Conservation (phyloP, 2,797 vertebrate species). For the Helicolenus hilgendorfi region DNA sequence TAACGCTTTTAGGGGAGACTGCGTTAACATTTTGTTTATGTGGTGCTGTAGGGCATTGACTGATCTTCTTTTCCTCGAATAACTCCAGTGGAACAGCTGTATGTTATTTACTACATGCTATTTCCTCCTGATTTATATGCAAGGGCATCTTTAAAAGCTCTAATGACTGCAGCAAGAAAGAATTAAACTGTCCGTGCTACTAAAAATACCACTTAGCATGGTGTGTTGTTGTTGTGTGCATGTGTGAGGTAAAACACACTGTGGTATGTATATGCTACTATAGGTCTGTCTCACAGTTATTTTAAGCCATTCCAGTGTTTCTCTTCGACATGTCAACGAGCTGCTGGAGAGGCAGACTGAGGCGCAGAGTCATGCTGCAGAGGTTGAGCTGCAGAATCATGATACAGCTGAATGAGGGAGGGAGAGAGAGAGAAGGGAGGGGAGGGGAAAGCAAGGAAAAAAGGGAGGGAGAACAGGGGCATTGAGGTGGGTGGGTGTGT, state of each 20-base stretch:
- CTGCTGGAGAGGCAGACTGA: conserved; percentile 51
- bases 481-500: conserved; percentile 5
- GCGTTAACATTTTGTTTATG: neutral
- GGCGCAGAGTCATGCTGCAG: conserved; percentile 82
- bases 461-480: neutral
- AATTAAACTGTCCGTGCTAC: neutral
- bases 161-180: neutral
- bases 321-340: conserved; percentile 24
- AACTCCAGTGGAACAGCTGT: neutral
- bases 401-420: conserved; percentile 71
- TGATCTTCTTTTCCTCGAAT: neutral
- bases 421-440: neutral
- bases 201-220: neutral
- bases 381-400: conserved; percentile 81
- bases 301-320: conserved; percentile 44
- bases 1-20: neutral
- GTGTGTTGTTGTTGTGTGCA: neutral
- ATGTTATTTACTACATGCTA: neutral
- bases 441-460: neutral
- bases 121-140: neutral
- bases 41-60: neutral
- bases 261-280: neutral
- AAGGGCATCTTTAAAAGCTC: neutral
- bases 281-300: conserved; percentile 26
- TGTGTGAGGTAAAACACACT: neutral